These are phyloP conservation scores for Acropora yongei DNA, from an alignment of 64 coral and sea anemone genomes.

Conservation along the genomic window DNA sequence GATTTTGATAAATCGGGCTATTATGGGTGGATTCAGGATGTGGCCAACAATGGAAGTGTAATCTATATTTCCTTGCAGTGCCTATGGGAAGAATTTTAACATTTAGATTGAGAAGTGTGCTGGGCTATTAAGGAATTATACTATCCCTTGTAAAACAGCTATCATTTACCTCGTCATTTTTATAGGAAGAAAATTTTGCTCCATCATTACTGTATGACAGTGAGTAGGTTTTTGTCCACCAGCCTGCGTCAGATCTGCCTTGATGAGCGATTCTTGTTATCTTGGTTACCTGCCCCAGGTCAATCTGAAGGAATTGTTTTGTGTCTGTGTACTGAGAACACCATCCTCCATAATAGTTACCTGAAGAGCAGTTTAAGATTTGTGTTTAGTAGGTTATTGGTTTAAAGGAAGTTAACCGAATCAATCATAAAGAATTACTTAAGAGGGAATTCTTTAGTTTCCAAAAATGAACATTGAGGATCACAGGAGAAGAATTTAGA, in stretches of 20 bases:
- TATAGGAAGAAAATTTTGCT: not conserved
- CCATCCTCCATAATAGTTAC: no score
- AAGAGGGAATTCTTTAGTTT: no score
- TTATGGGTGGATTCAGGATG: conserved; percentile 32
- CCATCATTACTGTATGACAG: conserved; percentile 43
- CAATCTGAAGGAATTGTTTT: conserved; percentile 40
- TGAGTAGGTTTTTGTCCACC: conserved; percentile 28
- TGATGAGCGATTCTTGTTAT: conserved; percentile 35
- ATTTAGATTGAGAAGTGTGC: no score
- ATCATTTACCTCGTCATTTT: not conserved
- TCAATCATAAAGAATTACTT: no score
- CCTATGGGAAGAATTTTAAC: not conserved
- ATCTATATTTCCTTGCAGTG: conserved; percentile 55
- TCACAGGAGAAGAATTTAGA: no score
- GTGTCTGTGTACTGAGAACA: no score
- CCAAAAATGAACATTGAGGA: no score
- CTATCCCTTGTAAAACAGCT: no score
- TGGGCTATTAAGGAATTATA: no score
- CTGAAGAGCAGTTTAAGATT: not conserved
- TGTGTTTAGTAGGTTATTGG: not conserved
- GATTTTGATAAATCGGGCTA: conserved; percentile 46
- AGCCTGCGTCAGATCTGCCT: conserved; percentile 11
- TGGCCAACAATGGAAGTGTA: not conserved
- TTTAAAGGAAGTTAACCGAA: no score
- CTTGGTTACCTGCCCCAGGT: conserved; percentile 16